phyloP scores from a whole-genome alignment of 1,140 invertebrate species.

The Papilio polyxenes region DNA sequence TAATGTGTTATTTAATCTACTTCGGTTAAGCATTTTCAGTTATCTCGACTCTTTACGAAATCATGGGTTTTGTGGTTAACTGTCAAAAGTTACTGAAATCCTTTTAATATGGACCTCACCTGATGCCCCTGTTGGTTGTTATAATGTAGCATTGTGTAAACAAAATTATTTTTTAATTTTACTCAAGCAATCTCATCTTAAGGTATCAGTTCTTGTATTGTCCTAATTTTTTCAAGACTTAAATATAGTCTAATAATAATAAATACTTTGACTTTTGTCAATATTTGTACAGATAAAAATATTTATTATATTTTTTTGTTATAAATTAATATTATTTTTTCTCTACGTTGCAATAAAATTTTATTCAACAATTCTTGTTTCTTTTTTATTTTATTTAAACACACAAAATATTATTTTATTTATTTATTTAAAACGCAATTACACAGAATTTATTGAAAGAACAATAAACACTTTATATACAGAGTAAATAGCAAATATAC shows the following conservation, averaged over 20 bases:
- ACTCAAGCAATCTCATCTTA: background rate
- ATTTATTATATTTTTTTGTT: background rate
- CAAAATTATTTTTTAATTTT: background rate
- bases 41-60: too few species aligned
- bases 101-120: background rate
- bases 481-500: slow-evolving; percentile 46
- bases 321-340: slow-evolving; percentile 43
- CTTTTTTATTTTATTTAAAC: slow-evolving; percentile 26
- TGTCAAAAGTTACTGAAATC: background rate
- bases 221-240: background rate
- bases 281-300: background rate
- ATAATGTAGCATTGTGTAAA: background rate
- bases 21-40: background rate
- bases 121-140: background rate
- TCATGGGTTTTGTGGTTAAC: too few species aligned
- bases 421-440: slow-evolving; percentile 67
- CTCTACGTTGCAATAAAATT: slow-evolving; percentile 17
- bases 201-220: background rate
- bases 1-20: background rate
- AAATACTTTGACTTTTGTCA: background rate
- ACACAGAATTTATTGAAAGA: slow-evolving; percentile 61
- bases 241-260: background rate
- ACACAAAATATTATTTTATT: slow-evolving; percentile 44
- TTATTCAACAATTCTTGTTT: background rate
- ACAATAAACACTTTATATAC: slow-evolving; percentile 42